Evolutionary conservation across 2,113 vertebrate species (phyloP).

Genomic region (Callospermophilus lateralis): DNA sequence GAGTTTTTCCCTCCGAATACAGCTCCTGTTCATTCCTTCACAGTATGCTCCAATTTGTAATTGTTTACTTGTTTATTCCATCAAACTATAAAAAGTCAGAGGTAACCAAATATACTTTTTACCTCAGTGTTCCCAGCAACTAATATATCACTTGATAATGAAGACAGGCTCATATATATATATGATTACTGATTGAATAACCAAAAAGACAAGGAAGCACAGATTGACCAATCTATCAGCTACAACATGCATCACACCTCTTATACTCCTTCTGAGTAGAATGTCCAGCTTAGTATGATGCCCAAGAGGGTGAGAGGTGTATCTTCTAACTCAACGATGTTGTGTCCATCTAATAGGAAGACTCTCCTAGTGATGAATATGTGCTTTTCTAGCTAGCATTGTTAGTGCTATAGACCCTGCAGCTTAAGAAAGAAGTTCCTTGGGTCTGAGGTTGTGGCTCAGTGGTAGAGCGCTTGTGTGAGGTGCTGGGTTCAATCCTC

Average conservation of each 20-base stretch:
- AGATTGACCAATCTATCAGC: not conserved
- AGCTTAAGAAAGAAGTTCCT: not conserved
- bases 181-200: not conserved
- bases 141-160: not conserved
- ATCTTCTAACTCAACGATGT: not conserved
- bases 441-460: too few species aligned
- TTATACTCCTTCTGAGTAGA: not conserved
- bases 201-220: not conserved
- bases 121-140: not conserved
- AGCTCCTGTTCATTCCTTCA: conserved; percentile 9
- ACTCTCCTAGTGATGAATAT: not conserved
- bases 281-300: not conserved
- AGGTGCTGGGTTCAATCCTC: too few species aligned
- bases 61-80: not conserved
- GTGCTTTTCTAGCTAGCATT: not conserved
- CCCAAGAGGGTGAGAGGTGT: not conserved
- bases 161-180: not conserved
- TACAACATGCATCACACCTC: not conserved
- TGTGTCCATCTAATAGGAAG: not conserved
- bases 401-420: not conserved
- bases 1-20: not conserved
- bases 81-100: not conserved
- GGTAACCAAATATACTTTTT: not conserved
- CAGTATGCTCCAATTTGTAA: not conserved
- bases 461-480: too few species aligned